Conservation (phyloP, 2,113 vertebrate species). For the Nyctereutes procyonoides region DNA sequence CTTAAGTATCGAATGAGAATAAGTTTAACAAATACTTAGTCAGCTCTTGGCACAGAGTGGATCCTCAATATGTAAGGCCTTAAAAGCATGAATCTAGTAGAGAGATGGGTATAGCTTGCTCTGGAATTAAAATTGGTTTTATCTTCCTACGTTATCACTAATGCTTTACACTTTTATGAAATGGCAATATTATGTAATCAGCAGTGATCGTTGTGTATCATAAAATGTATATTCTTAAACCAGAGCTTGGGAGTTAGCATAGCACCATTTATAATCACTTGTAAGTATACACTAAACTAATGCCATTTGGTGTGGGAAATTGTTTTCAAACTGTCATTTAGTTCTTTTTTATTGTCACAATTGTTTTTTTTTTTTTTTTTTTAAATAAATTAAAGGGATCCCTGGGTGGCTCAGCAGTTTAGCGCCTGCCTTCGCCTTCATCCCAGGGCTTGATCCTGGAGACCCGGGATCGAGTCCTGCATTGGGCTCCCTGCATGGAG, state of each 20-base stretch:
- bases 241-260: neutral
- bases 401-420: too few species aligned
- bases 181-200: neutral
- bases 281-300: neutral
- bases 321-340: neutral
- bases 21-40: neutral
- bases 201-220: neutral
- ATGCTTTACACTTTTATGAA: neutral
- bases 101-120: neutral
- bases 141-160: neutral
- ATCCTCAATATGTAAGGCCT: neutral
- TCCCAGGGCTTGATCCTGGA: too few species aligned
- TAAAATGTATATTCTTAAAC: neutral
- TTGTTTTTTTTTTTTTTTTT: neutral
- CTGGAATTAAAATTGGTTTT: neutral
- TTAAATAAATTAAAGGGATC: neutral
- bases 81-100: neutral
- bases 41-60: neutral
- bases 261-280: neutral
- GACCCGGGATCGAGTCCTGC: too few species aligned
- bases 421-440: too few species aligned
- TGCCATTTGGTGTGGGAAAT: neutral
- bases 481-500: too few species aligned
- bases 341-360: neutral
- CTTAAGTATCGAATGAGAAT: neutral